Base-by-base conservation (phyloP, 1,140 invertebrate genomes). In the Dendroctonus ponderosae region DNA sequence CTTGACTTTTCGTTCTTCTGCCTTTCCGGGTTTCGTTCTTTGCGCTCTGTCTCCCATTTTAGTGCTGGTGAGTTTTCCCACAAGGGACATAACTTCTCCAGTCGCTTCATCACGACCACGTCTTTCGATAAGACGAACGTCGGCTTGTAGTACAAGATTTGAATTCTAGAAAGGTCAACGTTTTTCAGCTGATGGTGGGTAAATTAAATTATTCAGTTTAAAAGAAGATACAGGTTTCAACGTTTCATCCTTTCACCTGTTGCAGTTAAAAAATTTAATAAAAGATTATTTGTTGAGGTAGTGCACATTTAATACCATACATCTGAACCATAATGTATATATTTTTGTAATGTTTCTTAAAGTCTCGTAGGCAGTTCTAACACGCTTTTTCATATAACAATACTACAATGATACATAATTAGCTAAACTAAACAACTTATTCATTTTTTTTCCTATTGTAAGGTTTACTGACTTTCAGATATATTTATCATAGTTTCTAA, bases 131-230 rank as follows among this genome's bases (percentile, higher is more conserved):
- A 99, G 86, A 53, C 97, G 89, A 44, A 98, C 93, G 85, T 99
- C 98, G 74, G 97, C 97, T 96, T 98, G 96, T 72, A 99, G 83
- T 61, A 99, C 98, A 81, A 99, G 90, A 88, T 99, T 99, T 0
- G 97, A 99, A 80, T 99, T 99, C 95, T 98, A 81, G 65, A 86
- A 84, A 67, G 8, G 8, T 51, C 5, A 52, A n/a, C n/a, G n/a
- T n/a, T n/a, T n/a, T n/a, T n/a, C n/a, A n/a, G n/a, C n/a, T n/a
- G n/a, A n/a, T n/a, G n/a, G n/a, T n/a, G n/a, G 50, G 26, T 8
- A 52, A 52, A 52, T 52, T 52, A 37, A 46, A 46, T 11, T 46
- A 46, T 46, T 11, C 43, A 11, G 12, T 46, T 46, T 11, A 12
- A 12, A 46, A 46, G 12, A 46, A 46, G 1, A 12, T 46, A 46